Evolutionary conservation across 2,888 invertebrate species (phyloP), one percentile per base, ranked within the genome.

Genomic region (Diloba caeruleocephala): DNA sequence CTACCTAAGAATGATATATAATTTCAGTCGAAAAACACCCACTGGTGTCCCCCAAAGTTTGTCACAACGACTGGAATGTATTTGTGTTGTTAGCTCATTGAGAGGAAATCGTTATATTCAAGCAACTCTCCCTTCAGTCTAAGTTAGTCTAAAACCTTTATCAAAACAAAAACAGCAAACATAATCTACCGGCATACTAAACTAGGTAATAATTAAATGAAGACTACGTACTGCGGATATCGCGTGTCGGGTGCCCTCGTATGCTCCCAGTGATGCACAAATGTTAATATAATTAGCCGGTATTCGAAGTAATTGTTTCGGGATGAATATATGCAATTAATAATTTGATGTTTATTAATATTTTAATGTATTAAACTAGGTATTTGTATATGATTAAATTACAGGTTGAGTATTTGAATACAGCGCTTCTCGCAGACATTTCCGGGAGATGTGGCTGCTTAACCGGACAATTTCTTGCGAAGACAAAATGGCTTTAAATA

Each of bases 201-300:
- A 36, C 39, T 42, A 23, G 49, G n/a, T n/a, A n/a, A n/a, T 67
- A 68, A 74, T 78, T 77, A 78, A 72, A 64, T 71, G 75, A 68
- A 73, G 67, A 65, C 58, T 58, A 15, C 37, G 53, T 14, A 43
- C 62, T 38, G 62, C 64, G 59, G 13, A 19, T 33, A 63, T 78
- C 58, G 78, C 77, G 77, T 79, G 78, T 52, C 66, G 13, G 32
- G 3, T 34, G 42, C 43, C 15, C 37, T 48, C 43, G 12, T 38
- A 10, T 5, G 2, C 25, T 9, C 43, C 25, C 19, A 31, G 12
- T 46, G 33, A 59, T 49, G 45, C 50, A 73, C 70, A 69, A 74
- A 70, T 76, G 59, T 59, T 53, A 39, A 45, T 48, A 51, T 71
- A 73, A 77, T 75, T 58, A 66, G 59, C 69, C 67, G 39, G 57